Evolutionary conservation across 2,888 invertebrate genomes (phyloP), one percentile per base, ranked within the genome.

Genomic region (Nomada ferruginata): DNA sequence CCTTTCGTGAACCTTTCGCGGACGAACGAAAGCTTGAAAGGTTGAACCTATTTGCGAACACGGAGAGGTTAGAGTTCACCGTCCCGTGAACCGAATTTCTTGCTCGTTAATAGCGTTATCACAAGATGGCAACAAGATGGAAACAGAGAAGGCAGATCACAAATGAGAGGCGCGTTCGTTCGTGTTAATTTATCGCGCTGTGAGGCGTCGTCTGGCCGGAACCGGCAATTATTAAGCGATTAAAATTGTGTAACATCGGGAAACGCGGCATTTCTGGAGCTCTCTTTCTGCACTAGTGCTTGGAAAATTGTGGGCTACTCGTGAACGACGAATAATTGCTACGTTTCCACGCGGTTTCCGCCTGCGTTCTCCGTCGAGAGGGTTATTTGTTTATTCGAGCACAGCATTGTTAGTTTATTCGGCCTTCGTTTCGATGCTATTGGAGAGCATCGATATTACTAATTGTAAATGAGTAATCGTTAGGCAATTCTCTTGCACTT

Each of bases 161-260:
- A 52, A 61, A 71, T 11, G 15, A 29, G 23, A n/a, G 26, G 47
- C 66, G 59, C 47, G 65, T 65, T 60, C 13, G 57, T 26, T 57
- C 47, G 73, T 65, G 64, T 74, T 65, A 66, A 44, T 64, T 53
- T 15, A 65, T 65, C 59, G 74, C 42, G 50, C 60, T 74, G 60
- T 2, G 57, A 20, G n/a, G 18, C 44, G 52, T 5, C 26, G 63
- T 15, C 15, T 63, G 42, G n/a, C 29, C 26, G 36, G 36, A 50
- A 10, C 23, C 60, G 36, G 42, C 66, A 74, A 75, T 75, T 75
- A 75, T 75, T 52, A 11, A 50, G 60, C 66, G 60, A 60, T 75
- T 75, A 60, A 60, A 75, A 68, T 66, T 68, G 66, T 13, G 36
- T 53, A 66, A 75, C 74, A 26, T 75, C 60, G 50, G 42, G 36